Evolutionary conservation across 2,888 invertebrate species (phyloP).

Genomic region (Rhimphoctona megacephalus): DNA sequence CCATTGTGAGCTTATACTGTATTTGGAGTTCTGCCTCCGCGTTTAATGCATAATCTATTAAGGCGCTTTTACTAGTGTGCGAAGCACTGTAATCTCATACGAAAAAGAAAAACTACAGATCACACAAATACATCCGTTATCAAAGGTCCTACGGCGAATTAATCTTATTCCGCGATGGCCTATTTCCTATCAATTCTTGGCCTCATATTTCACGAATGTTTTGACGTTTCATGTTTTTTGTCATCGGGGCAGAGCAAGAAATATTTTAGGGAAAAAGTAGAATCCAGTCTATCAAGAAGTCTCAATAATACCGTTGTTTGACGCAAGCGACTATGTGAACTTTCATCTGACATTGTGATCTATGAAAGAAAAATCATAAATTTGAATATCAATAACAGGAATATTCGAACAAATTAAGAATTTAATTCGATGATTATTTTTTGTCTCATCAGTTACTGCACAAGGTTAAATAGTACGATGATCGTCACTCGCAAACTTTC

Average conservation of each 20-base stretch:
- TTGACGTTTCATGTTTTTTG: constrained; percentile 80
- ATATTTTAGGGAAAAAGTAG: not conserved
- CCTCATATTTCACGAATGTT: constrained; percentile 83
- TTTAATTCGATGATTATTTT: not conserved
- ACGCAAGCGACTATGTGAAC: not conserved
- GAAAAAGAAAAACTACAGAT: constrained; percentile 39
- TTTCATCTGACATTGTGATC: not conserved
- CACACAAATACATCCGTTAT: constrained; percentile 1
- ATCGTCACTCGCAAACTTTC: not conserved
- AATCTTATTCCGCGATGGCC: constrained; percentile 76
- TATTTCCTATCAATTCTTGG: constrained; percentile 68
- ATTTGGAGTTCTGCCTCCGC: constrained; percentile 78
- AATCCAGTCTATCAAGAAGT: not conserved
- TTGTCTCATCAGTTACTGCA: not conserved
- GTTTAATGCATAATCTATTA: constrained; percentile 84
- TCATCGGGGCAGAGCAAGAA: constrained; percentile 64
- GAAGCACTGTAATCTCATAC: constrained; percentile 72
- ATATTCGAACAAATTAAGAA: not conserved
- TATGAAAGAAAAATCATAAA: not conserved
- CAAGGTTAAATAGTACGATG: not conserved
- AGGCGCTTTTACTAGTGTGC: constrained; percentile 82
- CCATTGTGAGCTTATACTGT: constrained; percentile 77
- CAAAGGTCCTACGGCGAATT: constrained; percentile 76
- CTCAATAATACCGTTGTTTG: not conserved
- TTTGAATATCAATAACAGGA: not conserved